These are phyloP conservation scores for Patella depressa DNA, from an alignment of 2,888 invertebrate species.

Conservation along the genomic window DNA sequence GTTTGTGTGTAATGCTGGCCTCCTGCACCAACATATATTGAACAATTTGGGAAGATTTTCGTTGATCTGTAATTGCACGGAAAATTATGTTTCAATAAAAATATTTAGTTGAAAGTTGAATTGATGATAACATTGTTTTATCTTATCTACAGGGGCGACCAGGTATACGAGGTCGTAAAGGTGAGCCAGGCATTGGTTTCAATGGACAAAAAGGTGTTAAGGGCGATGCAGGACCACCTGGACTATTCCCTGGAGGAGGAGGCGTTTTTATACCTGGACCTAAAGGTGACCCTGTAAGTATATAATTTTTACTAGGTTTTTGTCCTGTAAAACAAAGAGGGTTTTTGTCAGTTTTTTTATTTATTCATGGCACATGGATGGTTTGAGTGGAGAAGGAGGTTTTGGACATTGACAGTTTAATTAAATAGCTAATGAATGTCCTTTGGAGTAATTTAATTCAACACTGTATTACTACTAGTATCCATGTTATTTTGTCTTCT, in stretches of 20 bases:
- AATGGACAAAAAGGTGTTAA: conserved; percentile 42
- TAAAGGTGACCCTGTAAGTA: conserved; percentile 39
- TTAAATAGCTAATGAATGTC: too few species aligned
- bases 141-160: conserved; percentile 41
- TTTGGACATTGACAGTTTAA: neutral
- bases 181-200: conserved; percentile 44
- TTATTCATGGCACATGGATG: neutral
- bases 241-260: conserved; percentile 24
- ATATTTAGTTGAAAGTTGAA: too few species aligned
- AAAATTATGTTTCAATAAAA: neutral
- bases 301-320: neutral
- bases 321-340: too few species aligned
- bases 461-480: too few species aligned
- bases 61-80: neutral
- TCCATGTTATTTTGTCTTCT: too few species aligned
- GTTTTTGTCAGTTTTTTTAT: too few species aligned
- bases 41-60: neutral
- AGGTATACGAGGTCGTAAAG: conserved; percentile 51
- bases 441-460: too few species aligned
- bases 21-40: neutral
- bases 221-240: conserved; percentile 31
- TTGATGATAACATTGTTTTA: neutral
- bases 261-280: conserved; percentile 38
- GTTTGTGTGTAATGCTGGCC: neutral
- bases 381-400: neutral